Evolutionary conservation across 2,888 invertebrate genomes (phyloP).

Genomic region (Homarus gammarus): DNA sequence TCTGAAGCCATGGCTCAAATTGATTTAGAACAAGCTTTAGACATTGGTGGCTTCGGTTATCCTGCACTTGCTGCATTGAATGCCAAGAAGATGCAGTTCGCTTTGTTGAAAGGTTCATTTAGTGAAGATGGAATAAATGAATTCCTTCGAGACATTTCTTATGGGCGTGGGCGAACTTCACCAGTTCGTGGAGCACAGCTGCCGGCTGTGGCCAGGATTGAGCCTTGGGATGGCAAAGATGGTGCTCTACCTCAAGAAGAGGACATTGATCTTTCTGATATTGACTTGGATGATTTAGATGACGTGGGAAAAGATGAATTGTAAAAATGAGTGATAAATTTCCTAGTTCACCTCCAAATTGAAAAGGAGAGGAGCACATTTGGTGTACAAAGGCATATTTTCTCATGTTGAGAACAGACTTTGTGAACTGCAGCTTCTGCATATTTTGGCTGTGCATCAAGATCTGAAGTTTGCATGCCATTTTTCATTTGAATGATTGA

Average conservation of each 20-base stretch:
- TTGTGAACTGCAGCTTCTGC: constrained; percentile 2
- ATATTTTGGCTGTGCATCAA: constrained; percentile 33
- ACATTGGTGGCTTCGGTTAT: constrained; percentile 98
- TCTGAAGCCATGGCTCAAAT: constrained; percentile 92
- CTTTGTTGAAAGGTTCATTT: constrained; percentile 94
- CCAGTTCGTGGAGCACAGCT: constrained; percentile 90
- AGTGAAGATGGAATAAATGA: constrained; percentile 96
- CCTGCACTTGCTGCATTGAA: constrained; percentile 99
- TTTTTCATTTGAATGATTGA: not conserved
- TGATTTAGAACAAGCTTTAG: constrained; percentile 91
- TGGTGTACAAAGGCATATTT: constrained; percentile 22
- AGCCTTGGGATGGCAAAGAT: constrained; percentile 97
- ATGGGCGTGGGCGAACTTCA: constrained; percentile 94
- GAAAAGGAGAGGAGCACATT: not conserved
- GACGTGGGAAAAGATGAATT: constrained; percentile 38
- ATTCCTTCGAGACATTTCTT: constrained; percentile 93
- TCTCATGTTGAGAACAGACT: constrained; percentile 69
- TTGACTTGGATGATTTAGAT: constrained; percentile 86
- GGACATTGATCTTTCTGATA: constrained; percentile 94
- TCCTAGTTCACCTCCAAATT: not conserved
- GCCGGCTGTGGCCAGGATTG: constrained; percentile 85
- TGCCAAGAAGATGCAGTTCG: constrained; percentile 97
- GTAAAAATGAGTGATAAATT: not conserved
- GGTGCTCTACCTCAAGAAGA: constrained; percentile 91
- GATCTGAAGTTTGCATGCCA: constrained; percentile 6